Evolutionary conservation across 2,113 vertebrate species (phyloP).

Genomic region (Pantherophis guttatus): DNA sequence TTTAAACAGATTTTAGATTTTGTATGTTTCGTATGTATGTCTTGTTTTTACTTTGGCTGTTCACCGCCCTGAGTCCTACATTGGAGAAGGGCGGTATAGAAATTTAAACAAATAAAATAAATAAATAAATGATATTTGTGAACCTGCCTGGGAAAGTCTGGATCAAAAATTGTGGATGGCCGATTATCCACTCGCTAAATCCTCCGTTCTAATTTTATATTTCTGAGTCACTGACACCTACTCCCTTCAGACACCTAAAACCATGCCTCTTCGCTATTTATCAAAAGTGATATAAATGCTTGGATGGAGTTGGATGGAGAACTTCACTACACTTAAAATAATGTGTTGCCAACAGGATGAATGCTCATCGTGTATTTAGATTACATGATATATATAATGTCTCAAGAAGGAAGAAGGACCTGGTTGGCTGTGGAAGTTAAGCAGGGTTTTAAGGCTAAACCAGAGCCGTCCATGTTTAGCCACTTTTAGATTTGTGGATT

Average conservation of each 20-base stretch:
- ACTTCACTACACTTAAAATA: constrained; percentile 27
- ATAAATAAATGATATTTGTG: constrained; percentile 55
- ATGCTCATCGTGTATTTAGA: constrained; percentile 22
- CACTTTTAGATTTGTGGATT: background rate
- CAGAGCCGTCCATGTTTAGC: background rate
- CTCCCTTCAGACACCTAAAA: constrained; percentile 36
- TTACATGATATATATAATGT: constrained; percentile 32
- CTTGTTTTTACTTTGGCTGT: no score
- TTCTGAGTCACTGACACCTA: constrained; percentile 68
- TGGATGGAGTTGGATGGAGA: constrained; percentile 1
- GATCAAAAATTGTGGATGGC: constrained; percentile 57
- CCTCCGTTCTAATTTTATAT: constrained; percentile 59
- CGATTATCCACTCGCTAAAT: constrained; percentile 56
- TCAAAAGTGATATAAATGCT: constrained; percentile 17
- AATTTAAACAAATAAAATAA: no score
- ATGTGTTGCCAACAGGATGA: constrained; percentile 25
- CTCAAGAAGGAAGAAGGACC: background rate
- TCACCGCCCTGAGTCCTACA: no score
- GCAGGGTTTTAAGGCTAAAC: background rate
- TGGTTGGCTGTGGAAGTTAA: background rate
- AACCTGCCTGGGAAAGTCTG: constrained; percentile 48
- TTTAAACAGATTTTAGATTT: no score
- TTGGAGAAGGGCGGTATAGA: no score
- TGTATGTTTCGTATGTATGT: no score
- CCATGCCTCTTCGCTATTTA: constrained; percentile 48